Evolutionary conservation across 30 jellyfish, hydroid and myxozoan species (phyloP), one percentile per base, ranked within the genome.

Genomic region (Chrysaora quinquecirrha): DNA sequence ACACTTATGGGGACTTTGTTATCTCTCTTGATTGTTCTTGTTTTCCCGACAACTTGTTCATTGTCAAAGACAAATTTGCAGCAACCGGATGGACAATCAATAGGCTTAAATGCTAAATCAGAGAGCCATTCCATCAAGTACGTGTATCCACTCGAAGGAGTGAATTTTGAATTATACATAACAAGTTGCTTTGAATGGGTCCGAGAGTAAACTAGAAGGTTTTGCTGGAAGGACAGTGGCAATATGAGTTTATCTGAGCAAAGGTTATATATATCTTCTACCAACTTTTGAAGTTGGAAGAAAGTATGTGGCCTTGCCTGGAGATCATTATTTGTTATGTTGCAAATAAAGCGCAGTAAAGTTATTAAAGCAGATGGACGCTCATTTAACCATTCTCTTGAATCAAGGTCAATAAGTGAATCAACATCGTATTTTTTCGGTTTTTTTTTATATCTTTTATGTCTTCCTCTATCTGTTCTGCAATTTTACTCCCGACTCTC

Each of bases 31-130:
- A 69, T 14, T 24, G n/a, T n/a, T n/a, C n/a, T n/a, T n/a, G n/a
- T n/a, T n/a, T n/a, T n/a, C n/a, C n/a, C n/a, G n/a, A n/a, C 30
- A 14, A 71, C 78, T 38, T 71, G 83, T 30, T 71, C 83, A 34
- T 71, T 71, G 30, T 71, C 79, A 38, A 71, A 71, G 24, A 71
- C 83, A 30, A 31, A 10, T n/a, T 21, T 30, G 78, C 35, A 28
- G 4, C 22, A 21, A 14, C 83, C 83, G 3, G 10, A 14, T 30
- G 83, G 83, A n/a, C 18, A 4, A 4, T 10, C 9, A 33, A 30
- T 43, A 43, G 58, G 58, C 58, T 43, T 16, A 6, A 16, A 43
- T 9, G 58, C 58, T 43, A 6, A 16, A 43, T 43, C 16, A 16
- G 58, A 43, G 16, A 43, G 58, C 58, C 58, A 43, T 9, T 43